Base-by-base conservation (phyloP, 2,797 vertebrate species). In the Spizella passerina region DNA sequence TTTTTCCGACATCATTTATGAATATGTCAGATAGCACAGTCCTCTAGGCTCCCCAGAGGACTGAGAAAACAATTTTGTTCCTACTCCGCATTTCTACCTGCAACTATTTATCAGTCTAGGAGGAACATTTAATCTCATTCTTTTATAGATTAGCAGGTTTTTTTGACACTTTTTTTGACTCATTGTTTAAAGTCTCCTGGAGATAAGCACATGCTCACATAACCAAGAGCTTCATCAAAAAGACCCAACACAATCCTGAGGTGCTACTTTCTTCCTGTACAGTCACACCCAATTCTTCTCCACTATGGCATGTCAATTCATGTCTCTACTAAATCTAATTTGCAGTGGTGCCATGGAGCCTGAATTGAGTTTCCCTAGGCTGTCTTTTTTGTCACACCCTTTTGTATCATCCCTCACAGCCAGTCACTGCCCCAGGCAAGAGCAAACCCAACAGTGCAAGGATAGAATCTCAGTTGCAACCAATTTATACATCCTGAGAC, bases 141-240 rank as follows among this genome's bases (percentile, higher is more conserved):
- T 66, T n/a, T 44, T 39, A n/a, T 6, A 59, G 5, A 36, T 50
- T 27, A 38, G 4, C 1, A 2, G 20, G 15, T 0, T 3, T 8
- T 44, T 20, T 34, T 53, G n/a, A 21, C 38, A 53, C n/a, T 36
- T 60, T 57, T 60, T 65, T n/a, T 55, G 10, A 21, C 41, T 38
- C 13, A 19, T 39, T 59, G 19, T 49, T 32, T 50, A 47, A 87
- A 50, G 16, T 32, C 5, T 76, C 72, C n/a, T 44, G 60, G 60
- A 85, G 10, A 38, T 19, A 12, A 70, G 7, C 32, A 66, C 0
- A 0, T 38, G 24, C 3, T 72, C 9, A 49, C 5, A 30, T 29
- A 78, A 66, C 5, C 24, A 88, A 16, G 22, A 84, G 7, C 4
- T 59, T 86, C 44, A 81, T 78, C 13, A 12, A 72, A 76, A 36